Evolutionary conservation across 1,140 invertebrate genomes (phyloP).

Genomic region (Brachionus asplanchnoidis): DNA sequence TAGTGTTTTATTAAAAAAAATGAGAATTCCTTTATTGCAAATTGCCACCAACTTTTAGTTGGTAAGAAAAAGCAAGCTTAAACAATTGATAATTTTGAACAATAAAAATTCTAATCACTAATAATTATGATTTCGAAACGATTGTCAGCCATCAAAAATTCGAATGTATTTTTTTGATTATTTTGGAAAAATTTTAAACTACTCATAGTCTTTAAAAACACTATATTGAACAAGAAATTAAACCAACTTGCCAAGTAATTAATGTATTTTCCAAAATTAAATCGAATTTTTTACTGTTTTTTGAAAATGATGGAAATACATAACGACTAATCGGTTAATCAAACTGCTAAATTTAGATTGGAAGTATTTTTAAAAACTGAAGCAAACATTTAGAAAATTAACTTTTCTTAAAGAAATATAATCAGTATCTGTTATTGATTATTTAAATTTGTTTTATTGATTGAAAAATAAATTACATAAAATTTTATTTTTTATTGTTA

Average conservation of each 20-base stretch:
- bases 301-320: neutral
- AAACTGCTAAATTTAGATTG: neutral
- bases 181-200: neutral
- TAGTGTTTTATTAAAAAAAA: neutral
- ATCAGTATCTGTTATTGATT: neutral
- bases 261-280: neutral
- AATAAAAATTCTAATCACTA: neutral
- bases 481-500: neutral
- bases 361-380: neutral
- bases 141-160: neutral
- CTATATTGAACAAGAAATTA: neutral
- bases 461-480: neutral
- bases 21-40: neutral
- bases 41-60: neutral
- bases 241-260: neutral
- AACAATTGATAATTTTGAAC: neutral
- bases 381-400: neutral
- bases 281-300: neutral
- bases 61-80: neutral
- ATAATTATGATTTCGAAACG: neutral
- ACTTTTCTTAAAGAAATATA: too few relatives aligned
- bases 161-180: neutral
- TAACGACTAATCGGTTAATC: neutral
- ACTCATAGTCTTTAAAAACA: neutral
- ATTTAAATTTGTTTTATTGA: neutral